Percentiles rank a stretch among this genome's conserved stretches.
Evolutionary conservation across 23 tunicate species (phyloP).

Genomic region (Ciona savignyi): DNA sequence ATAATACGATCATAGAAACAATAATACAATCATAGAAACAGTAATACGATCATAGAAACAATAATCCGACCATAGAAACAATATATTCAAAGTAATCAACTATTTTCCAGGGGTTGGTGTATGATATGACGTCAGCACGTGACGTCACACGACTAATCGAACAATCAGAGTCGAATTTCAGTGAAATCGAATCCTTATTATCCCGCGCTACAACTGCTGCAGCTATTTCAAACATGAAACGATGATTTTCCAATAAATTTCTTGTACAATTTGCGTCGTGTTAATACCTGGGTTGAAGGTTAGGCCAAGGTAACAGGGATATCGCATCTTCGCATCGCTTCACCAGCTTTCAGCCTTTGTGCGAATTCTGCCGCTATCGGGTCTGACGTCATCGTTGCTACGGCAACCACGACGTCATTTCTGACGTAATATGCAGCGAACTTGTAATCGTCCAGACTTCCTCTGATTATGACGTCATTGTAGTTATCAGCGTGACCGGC

Average conservation of each 20-base stretch:
- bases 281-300: no score
- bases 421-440: slow-evolving; percentile 75
- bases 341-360: slow-evolving; percentile 29
- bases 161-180: slow-evolving; percentile 21
- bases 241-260: neutral
- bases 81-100: no score
- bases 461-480: slow-evolving; percentile 37
- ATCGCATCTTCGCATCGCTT: slow-evolving; percentile 8
- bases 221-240: slow-evolving; percentile 67
- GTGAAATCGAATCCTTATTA: slow-evolving; percentile 47
- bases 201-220: slow-evolving; percentile 42
- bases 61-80: no score
- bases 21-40: no score
- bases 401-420: slow-evolving; percentile 53
- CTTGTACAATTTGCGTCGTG: no score
- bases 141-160: slow-evolving; percentile 25
- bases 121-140: slow-evolving; percentile 36
- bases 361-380: slow-evolving; percentile 79
- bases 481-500: slow-evolving; percentile 41
- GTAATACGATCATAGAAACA: no score
- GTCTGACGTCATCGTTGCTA: slow-evolving; percentile 69
- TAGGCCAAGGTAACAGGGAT: slow-evolving; percentile 24
- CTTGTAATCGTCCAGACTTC: slow-evolving; percentile 36
- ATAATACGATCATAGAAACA: no score
- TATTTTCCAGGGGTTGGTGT: slow-evolving; percentile 27